These are phyloP conservation scores for Thryonomys swinderianus DNA, from an alignment of 2,113 vertebrate species.

Conservation along the genomic window DNA sequence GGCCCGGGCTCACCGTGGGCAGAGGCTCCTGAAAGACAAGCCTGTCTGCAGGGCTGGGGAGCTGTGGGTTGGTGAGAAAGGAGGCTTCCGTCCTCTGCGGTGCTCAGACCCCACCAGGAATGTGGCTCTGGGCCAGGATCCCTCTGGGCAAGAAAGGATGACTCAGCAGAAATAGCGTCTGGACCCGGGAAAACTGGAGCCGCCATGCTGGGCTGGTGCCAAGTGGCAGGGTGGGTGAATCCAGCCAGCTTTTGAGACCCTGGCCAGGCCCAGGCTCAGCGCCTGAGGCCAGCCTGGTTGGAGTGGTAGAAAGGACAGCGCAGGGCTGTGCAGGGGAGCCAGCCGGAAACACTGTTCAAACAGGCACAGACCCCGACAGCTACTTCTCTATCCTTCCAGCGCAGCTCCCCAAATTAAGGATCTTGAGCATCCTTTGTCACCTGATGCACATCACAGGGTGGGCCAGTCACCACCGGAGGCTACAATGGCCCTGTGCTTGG, in stretches of 20 bases:
- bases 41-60: background rate
- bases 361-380: background rate
- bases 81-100: slow-evolving; percentile 46
- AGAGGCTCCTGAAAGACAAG: slow-evolving; percentile 66
- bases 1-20: background rate
- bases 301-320: background rate
- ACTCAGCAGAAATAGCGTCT: slow-evolving; percentile 69
- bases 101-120: slow-evolving; percentile 66
- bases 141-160: slow-evolving; percentile 79
- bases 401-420: background rate
- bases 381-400: background rate
- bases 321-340: slow-evolving; percentile 47
- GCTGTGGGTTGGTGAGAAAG: slow-evolving; percentile 53
- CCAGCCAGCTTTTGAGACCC: background rate
- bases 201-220: slow-evolving; percentile 6
- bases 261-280: background rate
- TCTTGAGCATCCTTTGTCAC: background rate
- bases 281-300: background rate
- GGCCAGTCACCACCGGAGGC: background rate
- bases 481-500: background rate
- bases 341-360: slow-evolving; percentile 56
- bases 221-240: slow-evolving; percentile 41
- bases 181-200: slow-evolving; percentile 61
- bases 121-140: slow-evolving; percentile 74
- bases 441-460: background rate